Percentiles rank a stretch among this genome's conserved stretches.
These are phyloP conservation scores for Sterrhoptilus dennistouni DNA, from an alignment of 2,113 vertebrate species.

Conservation along the genomic window DNA sequence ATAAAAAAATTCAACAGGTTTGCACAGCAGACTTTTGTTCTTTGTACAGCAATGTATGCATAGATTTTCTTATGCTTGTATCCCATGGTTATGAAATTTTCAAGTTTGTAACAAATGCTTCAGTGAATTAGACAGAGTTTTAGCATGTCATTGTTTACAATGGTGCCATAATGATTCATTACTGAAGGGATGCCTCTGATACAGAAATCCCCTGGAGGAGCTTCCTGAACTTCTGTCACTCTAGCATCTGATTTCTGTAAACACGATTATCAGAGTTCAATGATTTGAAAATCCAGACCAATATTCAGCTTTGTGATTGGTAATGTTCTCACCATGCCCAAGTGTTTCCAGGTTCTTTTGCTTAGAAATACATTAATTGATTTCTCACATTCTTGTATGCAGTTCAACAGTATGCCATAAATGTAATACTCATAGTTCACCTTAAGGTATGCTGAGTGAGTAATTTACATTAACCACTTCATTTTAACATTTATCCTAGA, in stretches of 20 bases:
- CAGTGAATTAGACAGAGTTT: neutral
- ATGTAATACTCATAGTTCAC: neutral
- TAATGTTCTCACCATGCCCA: neutral
- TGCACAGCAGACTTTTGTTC: neutral
- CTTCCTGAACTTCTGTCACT: neutral
- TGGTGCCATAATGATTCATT: slow-evolving; percentile 21
- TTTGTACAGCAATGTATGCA: neutral
- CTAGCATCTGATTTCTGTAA: neutral
- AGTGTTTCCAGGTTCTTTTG: neutral
- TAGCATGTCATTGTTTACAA: neutral
- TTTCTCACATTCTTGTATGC: neutral
- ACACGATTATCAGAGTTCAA: neutral
- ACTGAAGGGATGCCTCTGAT: neutral
- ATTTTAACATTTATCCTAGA: neutral
- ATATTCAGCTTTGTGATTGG: neutral
- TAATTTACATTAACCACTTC: neutral
- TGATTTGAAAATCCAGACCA: neutral
- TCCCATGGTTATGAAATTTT: neutral
- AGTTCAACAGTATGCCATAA: neutral
- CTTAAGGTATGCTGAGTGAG: neutral
- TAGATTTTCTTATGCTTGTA: neutral
- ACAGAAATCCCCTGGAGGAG: neutral
- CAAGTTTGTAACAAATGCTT: neutral
- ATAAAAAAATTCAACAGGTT: neutral
- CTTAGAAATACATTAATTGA: neutral